Evolutionary conservation across 2,797 vertebrate genomes (phyloP).

Genomic region (Micropoecilia bifurca): DNA sequence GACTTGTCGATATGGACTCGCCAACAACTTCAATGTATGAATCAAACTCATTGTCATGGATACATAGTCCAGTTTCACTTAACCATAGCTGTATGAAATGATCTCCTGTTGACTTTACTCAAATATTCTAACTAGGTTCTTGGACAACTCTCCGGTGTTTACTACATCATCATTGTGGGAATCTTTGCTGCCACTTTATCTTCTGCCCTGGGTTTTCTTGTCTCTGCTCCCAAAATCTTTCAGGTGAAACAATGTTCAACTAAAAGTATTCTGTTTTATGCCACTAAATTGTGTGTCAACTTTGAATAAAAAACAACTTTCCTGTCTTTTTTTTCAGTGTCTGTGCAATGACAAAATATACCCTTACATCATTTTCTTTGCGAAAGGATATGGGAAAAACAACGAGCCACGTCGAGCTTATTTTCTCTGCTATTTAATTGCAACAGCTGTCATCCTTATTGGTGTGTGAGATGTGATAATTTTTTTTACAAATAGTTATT

Average conservation of each 20-base stretch:
- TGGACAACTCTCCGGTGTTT: constrained; percentile 76
- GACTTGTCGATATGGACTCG: constrained; percentile 72
- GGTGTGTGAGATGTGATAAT: constrained; percentile 58
- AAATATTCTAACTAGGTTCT: constrained; percentile 64
- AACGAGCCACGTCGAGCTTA: constrained; percentile 80
- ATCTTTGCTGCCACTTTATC: constrained; percentile 84
- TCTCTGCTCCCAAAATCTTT: constrained; percentile 84
- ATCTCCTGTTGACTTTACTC: neutral
- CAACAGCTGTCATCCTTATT: constrained; percentile 81
- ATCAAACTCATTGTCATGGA: neutral
- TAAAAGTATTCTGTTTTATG: too few species aligned
- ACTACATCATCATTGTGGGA: constrained; percentile 77
- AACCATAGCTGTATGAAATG: neutral
- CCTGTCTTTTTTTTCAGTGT: constrained; percentile 22
- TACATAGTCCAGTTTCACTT: neutral
- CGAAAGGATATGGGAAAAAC: constrained; percentile 84
- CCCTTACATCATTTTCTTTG: constrained; percentile 81
- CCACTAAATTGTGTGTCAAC: neutral
- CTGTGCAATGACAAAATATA: constrained; percentile 85
- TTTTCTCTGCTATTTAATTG: constrained; percentile 78
- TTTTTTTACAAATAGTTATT: neutral
- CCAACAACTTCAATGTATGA: constrained; percentile 74
- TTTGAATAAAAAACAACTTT: neutral
- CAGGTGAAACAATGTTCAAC: constrained; percentile 64
- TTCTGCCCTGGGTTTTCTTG: constrained; percentile 83